Conservation (phyloP, 2,888 invertebrate species). For the Ochlodes sylvanus region DNA sequence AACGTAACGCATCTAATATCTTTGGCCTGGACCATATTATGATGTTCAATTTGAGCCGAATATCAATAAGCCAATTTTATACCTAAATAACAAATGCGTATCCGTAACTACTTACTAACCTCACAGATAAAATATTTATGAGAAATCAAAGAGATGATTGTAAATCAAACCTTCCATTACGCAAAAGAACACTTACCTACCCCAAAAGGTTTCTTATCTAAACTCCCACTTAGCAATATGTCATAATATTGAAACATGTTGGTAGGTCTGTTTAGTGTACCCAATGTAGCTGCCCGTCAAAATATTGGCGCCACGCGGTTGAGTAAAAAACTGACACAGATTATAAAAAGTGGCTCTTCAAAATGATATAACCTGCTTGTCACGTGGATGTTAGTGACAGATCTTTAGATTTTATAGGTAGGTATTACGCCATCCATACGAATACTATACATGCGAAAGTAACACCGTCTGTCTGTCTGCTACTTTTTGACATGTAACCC, state of each 20-base stretch:
- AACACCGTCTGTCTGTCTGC: too few species aligned
- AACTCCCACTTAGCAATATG: conserved; percentile 72
- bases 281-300: conserved; percentile 61
- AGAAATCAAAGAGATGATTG: conserved; percentile 40
- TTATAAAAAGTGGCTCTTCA: conserved; percentile 44
- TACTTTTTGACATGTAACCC: too few species aligned
- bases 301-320: conserved; percentile 67
- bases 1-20: too few species aligned
- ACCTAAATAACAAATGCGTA: background rate
- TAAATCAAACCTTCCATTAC: conserved; percentile 40
- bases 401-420: background rate
- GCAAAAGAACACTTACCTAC: conserved; percentile 47
- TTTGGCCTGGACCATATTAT: too few species aligned
- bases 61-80: too few species aligned
- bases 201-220: conserved; percentile 66
- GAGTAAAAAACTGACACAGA: conserved; percentile 42
- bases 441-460: too few species aligned
- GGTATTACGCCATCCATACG: too few species aligned
- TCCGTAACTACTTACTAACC: conserved; percentile 44
- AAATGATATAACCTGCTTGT: conserved; percentile 27
- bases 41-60: too few species aligned
- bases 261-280: conserved; percentile 63
- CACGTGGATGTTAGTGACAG: conserved; percentile 21
- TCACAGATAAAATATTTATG: conserved; percentile 38
- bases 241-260: conserved; percentile 65